phyloP scores from a whole-genome alignment of 2,797 vertebrate species.

The Hapalemur alaotrensis region DNA sequence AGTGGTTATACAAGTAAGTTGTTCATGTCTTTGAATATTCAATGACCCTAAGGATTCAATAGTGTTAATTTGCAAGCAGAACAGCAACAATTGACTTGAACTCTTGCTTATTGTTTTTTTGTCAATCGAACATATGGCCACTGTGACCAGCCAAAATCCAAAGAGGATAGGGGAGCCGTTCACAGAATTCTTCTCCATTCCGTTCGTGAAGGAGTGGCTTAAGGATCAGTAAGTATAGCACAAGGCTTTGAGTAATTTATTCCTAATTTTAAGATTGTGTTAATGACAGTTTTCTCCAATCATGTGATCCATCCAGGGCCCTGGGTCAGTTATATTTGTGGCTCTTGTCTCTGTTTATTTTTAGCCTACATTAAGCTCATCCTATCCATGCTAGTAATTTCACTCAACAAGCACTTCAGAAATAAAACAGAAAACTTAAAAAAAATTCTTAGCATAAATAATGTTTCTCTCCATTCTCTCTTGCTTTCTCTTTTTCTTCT shows the following conservation, averaged over 20 bases:
- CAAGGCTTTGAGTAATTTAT: not conserved
- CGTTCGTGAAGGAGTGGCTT: slow-evolving; percentile 92
- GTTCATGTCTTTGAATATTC: slow-evolving; percentile 50
- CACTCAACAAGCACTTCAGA: slow-evolving; percentile 8
- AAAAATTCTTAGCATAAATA: not conserved
- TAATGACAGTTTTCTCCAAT: not conserved
- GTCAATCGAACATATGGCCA: slow-evolving; percentile 12
- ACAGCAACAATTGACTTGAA: slow-evolving; percentile 61
- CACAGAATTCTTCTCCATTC: slow-evolving; percentile 89
- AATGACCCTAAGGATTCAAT: slow-evolving; percentile 28
- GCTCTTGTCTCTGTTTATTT: slow-evolving; percentile 7
- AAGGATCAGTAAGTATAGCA: slow-evolving; percentile 89
- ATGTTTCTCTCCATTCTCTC: not conserved
- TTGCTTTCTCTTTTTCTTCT: not conserved
- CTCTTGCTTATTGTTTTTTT: slow-evolving; percentile 63
- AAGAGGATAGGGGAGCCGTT: slow-evolving; percentile 83
- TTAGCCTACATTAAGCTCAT: not conserved
- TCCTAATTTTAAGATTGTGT: not conserved
- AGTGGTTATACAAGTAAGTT: slow-evolving; percentile 97
- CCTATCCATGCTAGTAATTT: not conserved
- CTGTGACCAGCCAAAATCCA: slow-evolving; percentile 87
- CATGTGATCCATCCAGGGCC: not conserved
- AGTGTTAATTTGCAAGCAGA: slow-evolving; percentile 58
- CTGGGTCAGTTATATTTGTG: not conserved
- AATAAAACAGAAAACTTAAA: slow-evolving; percentile 18